These are phyloP conservation scores for Leptestheria dahalacensis DNA, from an alignment of 1,140 invertebrate species.

Conservation along the genomic window DNA sequence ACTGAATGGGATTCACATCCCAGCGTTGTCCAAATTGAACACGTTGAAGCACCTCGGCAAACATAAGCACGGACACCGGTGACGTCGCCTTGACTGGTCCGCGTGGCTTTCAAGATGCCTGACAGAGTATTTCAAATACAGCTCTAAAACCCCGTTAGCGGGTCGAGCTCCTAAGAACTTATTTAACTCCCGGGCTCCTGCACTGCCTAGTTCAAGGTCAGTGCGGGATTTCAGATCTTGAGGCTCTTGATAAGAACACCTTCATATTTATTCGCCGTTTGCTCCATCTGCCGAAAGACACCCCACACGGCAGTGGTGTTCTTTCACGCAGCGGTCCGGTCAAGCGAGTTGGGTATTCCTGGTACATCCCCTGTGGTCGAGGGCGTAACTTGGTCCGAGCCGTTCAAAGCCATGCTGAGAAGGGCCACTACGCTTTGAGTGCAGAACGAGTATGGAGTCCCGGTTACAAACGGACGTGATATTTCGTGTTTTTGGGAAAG, in stretches of 20 bases:
- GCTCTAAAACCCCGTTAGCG: constrained; percentile 26
- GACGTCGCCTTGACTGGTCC: neutral
- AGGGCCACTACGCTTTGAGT: neutral
- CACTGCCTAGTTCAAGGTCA: constrained; percentile 22
- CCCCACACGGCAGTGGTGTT: constrained; percentile 21
- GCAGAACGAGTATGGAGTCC: neutral
- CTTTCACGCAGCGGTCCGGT: constrained; percentile 23
- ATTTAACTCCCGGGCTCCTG: constrained; percentile 23
- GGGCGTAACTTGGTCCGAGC: neutral
- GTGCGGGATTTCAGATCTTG: constrained; percentile 19
- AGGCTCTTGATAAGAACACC: constrained; percentile 22
- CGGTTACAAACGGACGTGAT: too few relatives aligned
- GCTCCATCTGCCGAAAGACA: constrained; percentile 26
- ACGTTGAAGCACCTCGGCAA: neutral
- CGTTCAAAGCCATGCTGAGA: neutral
- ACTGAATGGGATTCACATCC: neutral
- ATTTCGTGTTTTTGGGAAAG: neutral
- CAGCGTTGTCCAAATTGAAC: neutral
- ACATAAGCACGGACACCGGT: too few relatives aligned
- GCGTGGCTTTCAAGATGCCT: too few relatives aligned
- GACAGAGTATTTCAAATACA: constrained; percentile 21
- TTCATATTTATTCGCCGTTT: constrained; percentile 21
- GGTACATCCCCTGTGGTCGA: neutral
- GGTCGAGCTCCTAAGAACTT: constrained; percentile 3
- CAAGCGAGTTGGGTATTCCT: constrained; percentile 24